A percentile compares a stretch with the other conserved stretches of the same genome.
These are phyloP conservation scores for Heliangelus exortis DNA, from an alignment of 2,797 vertebrate genomes.

Conservation along the genomic window DNA sequence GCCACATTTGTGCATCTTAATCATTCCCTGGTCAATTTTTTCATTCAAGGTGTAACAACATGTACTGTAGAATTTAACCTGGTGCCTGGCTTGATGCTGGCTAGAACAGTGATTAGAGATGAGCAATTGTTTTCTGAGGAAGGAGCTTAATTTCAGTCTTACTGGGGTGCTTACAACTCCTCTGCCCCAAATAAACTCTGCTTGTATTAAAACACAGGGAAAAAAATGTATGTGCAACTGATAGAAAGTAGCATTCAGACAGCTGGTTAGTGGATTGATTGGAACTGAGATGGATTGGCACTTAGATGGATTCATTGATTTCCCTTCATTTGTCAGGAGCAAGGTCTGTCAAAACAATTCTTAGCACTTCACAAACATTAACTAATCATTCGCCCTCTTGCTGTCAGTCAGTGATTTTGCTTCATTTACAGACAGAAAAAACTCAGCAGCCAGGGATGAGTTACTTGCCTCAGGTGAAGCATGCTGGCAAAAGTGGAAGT, in stretches of 20 bases:
- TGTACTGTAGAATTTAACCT: neutral
- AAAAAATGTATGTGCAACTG: neutral
- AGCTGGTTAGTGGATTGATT: slow-evolving; percentile 15
- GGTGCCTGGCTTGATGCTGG: neutral
- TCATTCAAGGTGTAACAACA: neutral
- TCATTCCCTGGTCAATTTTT: neutral
- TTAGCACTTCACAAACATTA: slow-evolving; percentile 10
- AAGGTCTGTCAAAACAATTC: slow-evolving; percentile 11
- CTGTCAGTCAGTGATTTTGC: neutral
- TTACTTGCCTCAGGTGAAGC: neutral
- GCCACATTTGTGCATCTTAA: neutral
- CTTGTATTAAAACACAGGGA: neutral
- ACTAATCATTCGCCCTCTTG: neutral
- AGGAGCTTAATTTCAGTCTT: neutral
- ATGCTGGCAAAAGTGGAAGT: neutral
- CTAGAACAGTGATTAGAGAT: neutral
- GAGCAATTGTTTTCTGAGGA: neutral
- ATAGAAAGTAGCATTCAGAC: neutral
- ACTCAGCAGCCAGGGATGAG: neutral
- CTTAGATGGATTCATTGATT: slow-evolving; percentile 43
- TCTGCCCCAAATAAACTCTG: neutral
- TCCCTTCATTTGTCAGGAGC: slow-evolving; percentile 12
- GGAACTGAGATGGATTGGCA: neutral
- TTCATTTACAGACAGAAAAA: neutral
- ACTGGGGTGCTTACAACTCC: neutral